Evolutionary conservation across 2,888 invertebrate genomes (phyloP), one percentile per base, ranked within the genome.

Genomic region (Graphium colonna): DNA sequence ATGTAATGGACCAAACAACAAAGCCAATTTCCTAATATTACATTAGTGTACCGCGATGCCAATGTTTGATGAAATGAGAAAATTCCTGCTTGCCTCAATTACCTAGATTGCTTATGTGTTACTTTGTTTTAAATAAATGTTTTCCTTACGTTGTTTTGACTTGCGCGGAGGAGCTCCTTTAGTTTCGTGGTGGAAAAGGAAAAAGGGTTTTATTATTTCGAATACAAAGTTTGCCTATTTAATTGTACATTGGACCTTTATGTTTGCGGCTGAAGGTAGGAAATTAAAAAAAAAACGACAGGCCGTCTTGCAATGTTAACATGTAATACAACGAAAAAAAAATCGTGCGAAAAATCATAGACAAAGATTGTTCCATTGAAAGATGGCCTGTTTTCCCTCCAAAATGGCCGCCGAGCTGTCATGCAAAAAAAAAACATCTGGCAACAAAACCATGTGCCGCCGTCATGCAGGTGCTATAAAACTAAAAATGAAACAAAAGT

Each of bases 231-330:
- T 50, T 43, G 12, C 40, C 49, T 18, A 46, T 47, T 10, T 10
- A 13, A 33, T 72, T 79, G 82, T 78, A 85, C 75, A 79, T 85
- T 86, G 85, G 86, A 87, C 87, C 87, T 82, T 82, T 68, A 45
- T 12, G 36, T n/a, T 36, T 36, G 7, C 9, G 12, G 12, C 12
- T 36, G 3, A 46, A 12, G 17, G n/a, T 57, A 46, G 26, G 3
- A 44, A 15, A 31, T 16, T 1, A 7, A 9, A 10, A n/a, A 39
- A 36, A 2, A 10, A 3, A 36, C n/a, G n/a, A n/a, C n/a, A 12
- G 12, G 36, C 13, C 36, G 36, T 12, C 36, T 13, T 36, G 8
- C 33, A 9, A 10, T 33, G 9, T 33, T 33, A 9, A 10, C 1
- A 33, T 28, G 5, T 5, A 33, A 33, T 40, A 4, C 15, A 40